Conservation (phyloP, 1,140 invertebrate species). For the Neocloeon triangulifer region DNA sequence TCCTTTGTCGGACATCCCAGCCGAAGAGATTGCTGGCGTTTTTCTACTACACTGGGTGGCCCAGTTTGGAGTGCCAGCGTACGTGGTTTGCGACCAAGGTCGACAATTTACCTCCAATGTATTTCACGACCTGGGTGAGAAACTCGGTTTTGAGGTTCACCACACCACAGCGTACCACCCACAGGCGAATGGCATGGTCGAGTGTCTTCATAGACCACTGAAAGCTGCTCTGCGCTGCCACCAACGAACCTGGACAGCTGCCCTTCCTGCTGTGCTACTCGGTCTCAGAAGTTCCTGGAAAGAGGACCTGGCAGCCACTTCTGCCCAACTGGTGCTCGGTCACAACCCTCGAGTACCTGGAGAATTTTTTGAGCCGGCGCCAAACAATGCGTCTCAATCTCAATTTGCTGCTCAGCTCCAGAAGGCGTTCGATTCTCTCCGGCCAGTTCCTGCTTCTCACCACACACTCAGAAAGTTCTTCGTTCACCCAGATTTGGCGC, state of each 20-base stretch:
- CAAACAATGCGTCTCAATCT: too few relatives aligned
- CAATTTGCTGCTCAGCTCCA: too few relatives aligned
- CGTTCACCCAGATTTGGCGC: constrained; percentile 8
- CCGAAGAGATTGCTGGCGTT: constrained; percentile 12
- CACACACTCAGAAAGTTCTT: constrained; percentile 8
- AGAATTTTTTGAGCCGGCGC: too few relatives aligned
- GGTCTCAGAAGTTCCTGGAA: constrained; percentile 10
- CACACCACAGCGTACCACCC: constrained; percentile 18
- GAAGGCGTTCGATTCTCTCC: too few relatives aligned
- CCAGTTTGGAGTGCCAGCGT: constrained; percentile 14
- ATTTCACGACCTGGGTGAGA: too few relatives aligned
- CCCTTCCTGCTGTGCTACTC: constrained; percentile 9
- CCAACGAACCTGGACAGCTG: too few relatives aligned
- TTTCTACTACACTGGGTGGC: constrained; percentile 14
- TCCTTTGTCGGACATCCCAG: constrained; percentile 12
- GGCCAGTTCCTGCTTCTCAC: constrained; percentile 1
- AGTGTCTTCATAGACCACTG: constrained; percentile 17
- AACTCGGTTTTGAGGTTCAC: too few relatives aligned
- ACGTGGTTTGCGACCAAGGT: background rate
- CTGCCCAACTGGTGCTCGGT: constrained; percentile 12
- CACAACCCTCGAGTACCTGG: constrained; percentile 10
- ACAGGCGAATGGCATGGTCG: constrained; percentile 17
- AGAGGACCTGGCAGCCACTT: constrained; percentile 10
- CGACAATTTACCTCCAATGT: too few relatives aligned
- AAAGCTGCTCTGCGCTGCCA: constrained; percentile 13